phyloP scores from a whole-genome alignment of 2,888 invertebrate species.

The Tolmerus cingulatus region DNA sequence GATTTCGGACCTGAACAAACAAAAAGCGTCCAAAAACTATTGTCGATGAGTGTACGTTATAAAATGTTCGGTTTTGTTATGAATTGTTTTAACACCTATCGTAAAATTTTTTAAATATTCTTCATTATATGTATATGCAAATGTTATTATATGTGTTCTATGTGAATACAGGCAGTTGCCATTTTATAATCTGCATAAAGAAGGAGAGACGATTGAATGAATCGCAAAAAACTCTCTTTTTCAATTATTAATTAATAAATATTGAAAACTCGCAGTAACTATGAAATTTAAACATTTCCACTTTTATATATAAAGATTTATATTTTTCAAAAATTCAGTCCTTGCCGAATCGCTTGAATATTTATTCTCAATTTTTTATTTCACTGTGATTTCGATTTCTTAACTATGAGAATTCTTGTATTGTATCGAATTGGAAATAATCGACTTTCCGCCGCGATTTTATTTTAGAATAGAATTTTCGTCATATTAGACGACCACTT shows the following conservation, averaged over 20 bases:
- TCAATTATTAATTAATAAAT: not conserved
- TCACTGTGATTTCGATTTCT: not conserved
- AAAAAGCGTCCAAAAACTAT: too few relatives aligned
- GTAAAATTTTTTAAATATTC: not conserved
- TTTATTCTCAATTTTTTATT: not conserved
- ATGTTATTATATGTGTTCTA: not conserved
- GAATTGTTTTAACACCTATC: not conserved
- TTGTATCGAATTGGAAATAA: not conserved
- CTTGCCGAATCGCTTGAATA: not conserved
- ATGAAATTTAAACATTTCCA: constrained; percentile 28
- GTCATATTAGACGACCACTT: not conserved
- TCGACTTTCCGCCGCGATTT: not conserved
- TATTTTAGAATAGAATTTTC: not conserved
- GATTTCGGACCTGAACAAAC: too few relatives aligned
- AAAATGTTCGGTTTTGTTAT: not conserved
- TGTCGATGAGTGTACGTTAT: too few relatives aligned
- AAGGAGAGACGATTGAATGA: not conserved
- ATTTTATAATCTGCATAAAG: not conserved
- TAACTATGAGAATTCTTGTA: not conserved
- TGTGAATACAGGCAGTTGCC: not conserved
- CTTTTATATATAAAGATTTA: constrained; percentile 29
- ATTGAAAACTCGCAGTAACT: constrained; percentile 21
- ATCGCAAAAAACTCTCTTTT: not conserved
- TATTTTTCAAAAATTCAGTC: constrained; percentile 3
- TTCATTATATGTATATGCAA: not conserved